These are phyloP conservation scores for Coptodon bakossiorum DNA, from an alignment of 2,113 vertebrate species.

Conservation along the genomic window DNA sequence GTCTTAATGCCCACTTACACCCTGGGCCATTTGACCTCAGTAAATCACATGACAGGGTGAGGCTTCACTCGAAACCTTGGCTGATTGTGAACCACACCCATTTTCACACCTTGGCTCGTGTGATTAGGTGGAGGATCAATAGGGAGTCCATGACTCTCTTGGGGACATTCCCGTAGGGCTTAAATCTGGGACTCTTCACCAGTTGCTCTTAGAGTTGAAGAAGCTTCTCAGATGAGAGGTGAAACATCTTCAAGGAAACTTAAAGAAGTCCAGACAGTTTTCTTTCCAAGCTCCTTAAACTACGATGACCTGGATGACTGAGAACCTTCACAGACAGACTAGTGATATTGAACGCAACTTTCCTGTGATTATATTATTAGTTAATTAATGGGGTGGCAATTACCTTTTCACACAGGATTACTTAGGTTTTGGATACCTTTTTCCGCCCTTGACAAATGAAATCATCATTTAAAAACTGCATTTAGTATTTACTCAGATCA, in stretches of 20 bases:
- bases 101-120: too few species aligned
- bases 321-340: not conserved
- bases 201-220: not conserved
- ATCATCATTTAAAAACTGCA: not conserved
- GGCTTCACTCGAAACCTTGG: too few species aligned
- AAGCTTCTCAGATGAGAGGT: not conserved
- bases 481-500: not conserved
- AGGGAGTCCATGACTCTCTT: too few species aligned
- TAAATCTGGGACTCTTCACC: too few species aligned
- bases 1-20: too few species aligned
- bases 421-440: not conserved
- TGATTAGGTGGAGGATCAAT: too few species aligned
- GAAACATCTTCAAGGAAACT: not conserved
- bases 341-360: not conserved
- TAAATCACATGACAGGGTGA: too few species aligned
- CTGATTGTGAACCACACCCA: too few species aligned
- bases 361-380: too few species aligned
- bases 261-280: not conserved
- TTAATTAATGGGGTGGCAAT: too few species aligned
- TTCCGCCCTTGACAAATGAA: not conserved
- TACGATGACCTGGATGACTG: not conserved
- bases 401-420: not conserved
- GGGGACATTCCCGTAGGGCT: too few species aligned
- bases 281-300: not conserved
- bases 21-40: too few species aligned